Evolutionary conservation across 2,113 vertebrate species (phyloP).

Genomic region (Cacatua alba): DNA sequence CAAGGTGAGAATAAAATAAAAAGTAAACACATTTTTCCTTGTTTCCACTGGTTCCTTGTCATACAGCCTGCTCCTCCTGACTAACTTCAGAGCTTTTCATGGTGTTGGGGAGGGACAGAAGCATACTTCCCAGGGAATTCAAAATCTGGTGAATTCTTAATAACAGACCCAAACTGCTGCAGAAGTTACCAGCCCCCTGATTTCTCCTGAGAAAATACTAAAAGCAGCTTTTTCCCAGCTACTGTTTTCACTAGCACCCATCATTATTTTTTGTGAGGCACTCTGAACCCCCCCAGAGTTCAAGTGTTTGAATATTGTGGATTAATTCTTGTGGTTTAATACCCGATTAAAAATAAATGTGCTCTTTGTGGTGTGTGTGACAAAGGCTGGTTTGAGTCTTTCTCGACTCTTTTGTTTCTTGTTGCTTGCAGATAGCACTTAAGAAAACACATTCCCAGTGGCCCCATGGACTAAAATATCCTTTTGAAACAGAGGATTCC

Average conservation of each 20-base stretch:
- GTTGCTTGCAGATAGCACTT: slow-evolving; percentile 1
- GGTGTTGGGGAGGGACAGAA: neutral
- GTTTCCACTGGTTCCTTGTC: neutral
- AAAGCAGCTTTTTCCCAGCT: neutral
- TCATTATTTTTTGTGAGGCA: neutral
- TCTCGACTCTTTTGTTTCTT: slow-evolving; percentile 32
- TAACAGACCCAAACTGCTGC: neutral
- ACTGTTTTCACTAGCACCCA: neutral
- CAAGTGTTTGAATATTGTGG: slow-evolving; percentile 15
- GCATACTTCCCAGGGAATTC: neutral
- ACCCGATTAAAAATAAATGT: slow-evolving; percentile 50
- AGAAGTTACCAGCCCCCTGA: neutral
- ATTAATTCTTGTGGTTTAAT: slow-evolving; percentile 61
- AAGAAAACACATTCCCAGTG: slow-evolving; percentile 23
- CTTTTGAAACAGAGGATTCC: slow-evolving; percentile 48
- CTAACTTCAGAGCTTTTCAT: neutral
- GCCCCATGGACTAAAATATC: slow-evolving; percentile 20
- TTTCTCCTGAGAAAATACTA: neutral
- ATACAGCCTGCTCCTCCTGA: neutral
- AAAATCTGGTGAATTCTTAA: neutral
- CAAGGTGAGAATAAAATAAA: neutral
- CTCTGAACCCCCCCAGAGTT: neutral
- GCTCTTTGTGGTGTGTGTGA: slow-evolving; percentile 18
- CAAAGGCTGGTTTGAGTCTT: neutral
- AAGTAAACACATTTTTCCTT: neutral